A percentile compares a stretch with the other conserved stretches of the same genome.
Evolutionary conservation across 2,888 invertebrate genomes (phyloP).

Genomic region (Macaria liturata): DNA sequence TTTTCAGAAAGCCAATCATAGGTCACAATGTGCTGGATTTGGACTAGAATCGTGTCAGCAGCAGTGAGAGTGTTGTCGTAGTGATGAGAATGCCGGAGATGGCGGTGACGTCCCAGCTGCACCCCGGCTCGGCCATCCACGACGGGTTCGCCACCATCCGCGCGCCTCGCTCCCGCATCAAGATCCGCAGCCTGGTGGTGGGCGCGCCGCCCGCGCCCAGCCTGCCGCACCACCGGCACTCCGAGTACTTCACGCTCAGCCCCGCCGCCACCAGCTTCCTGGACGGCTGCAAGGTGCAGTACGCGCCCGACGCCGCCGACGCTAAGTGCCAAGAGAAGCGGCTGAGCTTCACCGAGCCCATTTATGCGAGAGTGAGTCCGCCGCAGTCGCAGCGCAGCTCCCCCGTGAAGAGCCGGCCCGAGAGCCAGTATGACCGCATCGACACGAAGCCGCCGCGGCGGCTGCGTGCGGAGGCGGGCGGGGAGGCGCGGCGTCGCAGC

Average conservation of each 20-base stretch:
- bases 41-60: too few relatives aligned
- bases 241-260: conserved; percentile 74
- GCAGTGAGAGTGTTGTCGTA: too few relatives aligned
- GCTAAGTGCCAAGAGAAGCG: conserved; percentile 52
- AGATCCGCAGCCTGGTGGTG: conserved; percentile 75
- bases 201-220: conserved; percentile 66
- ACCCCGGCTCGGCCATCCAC: conserved; percentile 86
- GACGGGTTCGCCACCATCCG: conserved; percentile 95
- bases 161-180: conserved; percentile 80
- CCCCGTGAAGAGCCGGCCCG: conserved; percentile 58
- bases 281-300: conserved; percentile 70
- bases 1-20: too few relatives aligned
- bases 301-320: conserved; percentile 53
- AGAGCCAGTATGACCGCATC: conserved; percentile 77
- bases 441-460: conserved; percentile 75
- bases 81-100: conserved; percentile 43
- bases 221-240: conserved; percentile 74
- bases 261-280: conserved; percentile 53
- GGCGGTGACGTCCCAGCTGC: conserved; percentile 74
- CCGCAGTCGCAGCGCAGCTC: conserved; percentile 68
- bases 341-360: conserved; percentile 73
- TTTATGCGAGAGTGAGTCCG: conserved; percentile 76
- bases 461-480: neutral
- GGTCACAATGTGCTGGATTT: too few relatives aligned
- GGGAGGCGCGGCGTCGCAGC: conserved; percentile 64